These are phyloP conservation scores for Haemorhous mexicanus DNA, from an alignment of 2,113 vertebrate species.

Conservation along the genomic window DNA sequence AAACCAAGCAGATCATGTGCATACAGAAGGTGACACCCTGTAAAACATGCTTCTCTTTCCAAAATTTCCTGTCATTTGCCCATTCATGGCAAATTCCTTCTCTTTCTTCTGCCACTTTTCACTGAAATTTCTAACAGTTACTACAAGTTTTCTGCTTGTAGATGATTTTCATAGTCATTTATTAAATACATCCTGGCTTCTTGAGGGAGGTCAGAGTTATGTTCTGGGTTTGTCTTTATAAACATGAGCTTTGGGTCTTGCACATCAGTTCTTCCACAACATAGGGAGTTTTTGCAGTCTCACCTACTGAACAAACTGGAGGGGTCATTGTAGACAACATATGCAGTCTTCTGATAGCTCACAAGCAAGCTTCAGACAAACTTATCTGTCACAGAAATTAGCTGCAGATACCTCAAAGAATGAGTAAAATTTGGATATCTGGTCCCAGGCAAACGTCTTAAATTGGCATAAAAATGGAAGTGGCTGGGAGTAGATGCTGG, in stretches of 20 bases:
- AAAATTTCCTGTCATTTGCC: background rate
- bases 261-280: background rate
- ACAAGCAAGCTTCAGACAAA: background rate
- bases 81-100: background rate
- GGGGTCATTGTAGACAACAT: background rate
- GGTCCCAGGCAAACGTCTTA: background rate
- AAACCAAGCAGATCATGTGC: background rate
- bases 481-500: background rate
- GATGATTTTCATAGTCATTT: background rate
- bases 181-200: background rate
- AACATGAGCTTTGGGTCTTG: background rate
- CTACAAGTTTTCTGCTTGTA: background rate
- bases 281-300: background rate
- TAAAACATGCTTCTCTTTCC: background rate
- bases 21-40: background rate
- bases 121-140: background rate
- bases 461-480: background rate
- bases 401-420: background rate
- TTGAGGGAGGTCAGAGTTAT: background rate
- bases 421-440: background rate
- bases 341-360: constrained; percentile 26
- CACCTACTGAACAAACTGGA: background rate
- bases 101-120: background rate
- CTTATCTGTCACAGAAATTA: constrained; percentile 22
- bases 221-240: background rate